Base-by-base conservation (phyloP, 2,888 invertebrate genomes). In the Dasysyrphus albostriatus region DNA sequence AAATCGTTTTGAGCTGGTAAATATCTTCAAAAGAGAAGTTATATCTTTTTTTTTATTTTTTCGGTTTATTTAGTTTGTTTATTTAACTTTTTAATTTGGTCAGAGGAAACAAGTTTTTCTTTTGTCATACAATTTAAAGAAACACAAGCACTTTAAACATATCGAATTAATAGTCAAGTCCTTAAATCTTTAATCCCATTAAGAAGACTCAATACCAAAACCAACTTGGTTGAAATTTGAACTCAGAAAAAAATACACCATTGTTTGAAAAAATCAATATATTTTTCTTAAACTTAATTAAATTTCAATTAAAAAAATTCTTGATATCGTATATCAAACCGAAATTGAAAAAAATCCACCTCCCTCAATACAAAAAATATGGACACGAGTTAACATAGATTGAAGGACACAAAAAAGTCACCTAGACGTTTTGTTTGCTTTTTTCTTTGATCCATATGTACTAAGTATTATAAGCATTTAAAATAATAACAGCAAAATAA, bases 1-100 rank as follows among this genome's bases (percentile, higher is more conserved):
- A 91, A 95, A 95, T 94, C 95, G 95, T 93, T 94, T 93, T 89
- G 95, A 95, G 94, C 94, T 95, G 95, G 95, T 95, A 95, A 93
- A 70, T 79, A 88, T 80, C 34, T 72, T 81, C 77, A 79, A 79
- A n/a, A 83, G 54, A 79, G 54, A 37, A 61, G 47, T 54, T 34
- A 77, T 56, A 5, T 24, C n/a, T n/a, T n/a, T 24, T 29, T 16
- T 32, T 77, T 72, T 54, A 39, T 32, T 73, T 79, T 24, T 81
- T 78, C 19, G 56, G 51, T 72, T 58, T 10, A 10, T 65, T 73
- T 32, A 39, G 37, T 75, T 70, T 56, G 47, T 51, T 19, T 19
- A 19, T 24, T 74, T 29, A 37, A 42, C 37, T 70, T 49, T 47
- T 16, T 16, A 9, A 10, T 49, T 47, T 58, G 14, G 61, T 42